Conservation (phyloP, 2,113 vertebrate species). For the Microtus ochrogaster region DNA sequence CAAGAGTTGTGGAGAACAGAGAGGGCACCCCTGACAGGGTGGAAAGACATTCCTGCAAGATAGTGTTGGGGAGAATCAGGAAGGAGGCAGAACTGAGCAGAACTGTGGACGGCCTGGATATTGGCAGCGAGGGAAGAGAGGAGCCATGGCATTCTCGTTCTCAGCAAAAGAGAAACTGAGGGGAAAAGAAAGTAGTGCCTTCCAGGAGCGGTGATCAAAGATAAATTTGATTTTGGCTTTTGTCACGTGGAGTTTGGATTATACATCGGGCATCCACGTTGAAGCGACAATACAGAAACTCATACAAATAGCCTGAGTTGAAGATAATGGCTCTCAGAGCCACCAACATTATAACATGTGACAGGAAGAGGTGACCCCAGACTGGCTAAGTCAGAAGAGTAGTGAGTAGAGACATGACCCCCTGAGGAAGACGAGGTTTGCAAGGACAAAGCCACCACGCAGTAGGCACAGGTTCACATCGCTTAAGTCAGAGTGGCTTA, state of each 20-base stretch:
- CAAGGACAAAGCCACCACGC: not conserved
- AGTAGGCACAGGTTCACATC: not conserved
- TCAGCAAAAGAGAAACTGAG: not conserved
- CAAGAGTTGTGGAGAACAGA: not conserved
- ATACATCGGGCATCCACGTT: not conserved
- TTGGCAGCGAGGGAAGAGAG: not conserved
- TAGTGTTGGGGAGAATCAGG: not conserved
- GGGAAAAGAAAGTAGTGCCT: not conserved
- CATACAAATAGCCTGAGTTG: not conserved
- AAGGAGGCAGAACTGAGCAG: not conserved
- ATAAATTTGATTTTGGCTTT: not conserved
- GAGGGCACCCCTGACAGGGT: not conserved
- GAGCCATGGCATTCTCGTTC: not conserved
- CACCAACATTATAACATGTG: not conserved
- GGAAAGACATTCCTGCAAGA: not conserved
- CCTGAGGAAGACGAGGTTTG: not conserved
- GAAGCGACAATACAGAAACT: constrained; percentile 9
- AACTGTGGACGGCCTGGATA: not conserved
- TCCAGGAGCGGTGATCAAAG: not conserved
- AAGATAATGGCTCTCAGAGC: not conserved
- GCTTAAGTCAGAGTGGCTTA: not conserved
- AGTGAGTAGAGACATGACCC: not conserved
- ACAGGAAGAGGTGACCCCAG: not conserved
- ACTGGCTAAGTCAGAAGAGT: not conserved
- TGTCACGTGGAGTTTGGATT: not conserved